These are phyloP conservation scores for Oscheius myriophilus DNA, from an alignment of 2,888 invertebrate genomes.

Conservation along the genomic window DNA sequence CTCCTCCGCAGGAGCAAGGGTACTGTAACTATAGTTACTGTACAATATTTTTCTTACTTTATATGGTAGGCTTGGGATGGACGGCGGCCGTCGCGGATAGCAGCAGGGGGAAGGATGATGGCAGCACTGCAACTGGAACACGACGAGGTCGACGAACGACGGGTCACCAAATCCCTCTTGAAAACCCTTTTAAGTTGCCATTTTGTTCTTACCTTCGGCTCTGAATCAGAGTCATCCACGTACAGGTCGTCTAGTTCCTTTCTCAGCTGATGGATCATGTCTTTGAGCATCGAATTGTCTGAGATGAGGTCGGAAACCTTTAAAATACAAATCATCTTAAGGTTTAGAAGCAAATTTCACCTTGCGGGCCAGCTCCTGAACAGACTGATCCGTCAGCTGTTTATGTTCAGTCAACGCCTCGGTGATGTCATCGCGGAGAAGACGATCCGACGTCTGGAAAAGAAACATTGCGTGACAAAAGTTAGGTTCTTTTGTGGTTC, in stretches of 20 bases:
- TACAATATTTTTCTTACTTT: background rate
- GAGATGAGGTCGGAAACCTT: slow-evolving; percentile 10
- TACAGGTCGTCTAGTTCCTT: background rate
- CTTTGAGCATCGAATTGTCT: background rate
- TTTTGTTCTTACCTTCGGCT: slow-evolving; percentile 5
- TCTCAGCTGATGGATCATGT: slow-evolving; percentile 5
- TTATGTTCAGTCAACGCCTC: slow-evolving; percentile 26
- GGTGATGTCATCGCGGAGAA: slow-evolving; percentile 20
- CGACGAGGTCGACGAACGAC: slow-evolving; percentile 2
- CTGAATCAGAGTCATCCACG: slow-evolving; percentile 9
- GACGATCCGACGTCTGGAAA: slow-evolving; percentile 11
- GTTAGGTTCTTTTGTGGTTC: too few relatives aligned
- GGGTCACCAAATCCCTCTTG: background rate
- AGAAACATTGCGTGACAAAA: too few relatives aligned
- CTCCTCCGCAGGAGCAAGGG: slow-evolving; percentile 6
- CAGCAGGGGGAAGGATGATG: slow-evolving; percentile 16
- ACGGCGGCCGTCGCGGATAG: slow-evolving; percentile 23
- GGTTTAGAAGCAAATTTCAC: too few relatives aligned
- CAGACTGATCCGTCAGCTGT: slow-evolving; percentile 5
- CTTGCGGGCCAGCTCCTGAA: slow-evolving; percentile 15
- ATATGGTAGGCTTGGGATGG: slow-evolving; percentile 23
- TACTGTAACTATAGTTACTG: background rate
- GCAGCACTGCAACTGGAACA: slow-evolving; percentile 2
- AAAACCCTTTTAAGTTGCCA: background rate
- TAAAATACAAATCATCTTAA: background rate